phyloP scores from a whole-genome alignment of 1,140 invertebrate genomes.

The Camponotus floridanus region DNA sequence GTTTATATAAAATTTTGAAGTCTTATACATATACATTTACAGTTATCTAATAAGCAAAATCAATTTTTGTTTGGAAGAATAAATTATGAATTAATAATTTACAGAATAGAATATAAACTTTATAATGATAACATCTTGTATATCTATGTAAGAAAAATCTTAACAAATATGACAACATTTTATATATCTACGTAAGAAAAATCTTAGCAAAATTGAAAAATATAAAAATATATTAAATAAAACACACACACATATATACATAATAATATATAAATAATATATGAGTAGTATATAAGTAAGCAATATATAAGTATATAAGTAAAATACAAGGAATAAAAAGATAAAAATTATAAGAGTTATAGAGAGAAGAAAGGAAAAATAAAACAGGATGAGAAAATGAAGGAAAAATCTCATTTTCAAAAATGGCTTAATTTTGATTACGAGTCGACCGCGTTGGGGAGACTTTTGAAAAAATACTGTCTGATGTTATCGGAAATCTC shows the following conservation, averaged over 20 bases:
- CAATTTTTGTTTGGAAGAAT: not conserved
- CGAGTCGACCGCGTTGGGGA: constrained; percentile 7
- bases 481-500: constrained; percentile 46
- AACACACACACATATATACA: too few species aligned
- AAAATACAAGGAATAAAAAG: not conserved
- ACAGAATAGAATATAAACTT: not conserved
- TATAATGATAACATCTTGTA: not conserved
- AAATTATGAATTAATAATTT: not conserved
- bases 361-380: not conserved
- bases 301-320: not conserved
- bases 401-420: constrained; percentile 54
- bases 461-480: constrained; percentile 70
- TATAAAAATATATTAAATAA: not conserved
- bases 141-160: constrained; percentile 4
- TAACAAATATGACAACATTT: not conserved
- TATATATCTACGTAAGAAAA: constrained; percentile 1
- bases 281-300: not conserved
- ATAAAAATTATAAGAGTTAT: not conserved
- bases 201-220: not conserved
- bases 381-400: not conserved
- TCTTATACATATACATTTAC: too few species aligned
- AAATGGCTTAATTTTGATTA: constrained; percentile 73
- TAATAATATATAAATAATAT: not conserved
- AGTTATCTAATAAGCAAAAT: too few species aligned
- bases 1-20: too few species aligned